Conservation (phyloP, 2,797 vertebrate genomes). For the Halcyon chelicuti region DNA sequence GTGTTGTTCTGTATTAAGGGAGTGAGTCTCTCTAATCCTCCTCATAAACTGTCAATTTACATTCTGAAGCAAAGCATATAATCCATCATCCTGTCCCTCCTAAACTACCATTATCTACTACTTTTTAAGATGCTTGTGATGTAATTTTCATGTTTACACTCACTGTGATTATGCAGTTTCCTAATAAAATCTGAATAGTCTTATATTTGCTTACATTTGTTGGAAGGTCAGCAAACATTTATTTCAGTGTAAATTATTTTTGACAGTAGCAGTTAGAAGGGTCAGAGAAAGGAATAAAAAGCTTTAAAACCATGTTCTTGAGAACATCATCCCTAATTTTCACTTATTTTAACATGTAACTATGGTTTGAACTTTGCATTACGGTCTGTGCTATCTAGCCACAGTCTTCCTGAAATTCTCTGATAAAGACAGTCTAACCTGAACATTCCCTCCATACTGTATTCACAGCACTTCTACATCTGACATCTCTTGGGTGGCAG, state of each 20-base stretch:
- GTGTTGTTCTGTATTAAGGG: neutral
- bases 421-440: neutral
- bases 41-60: neutral
- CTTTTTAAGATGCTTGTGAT: neutral
- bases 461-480: neutral
- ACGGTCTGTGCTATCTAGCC: neutral
- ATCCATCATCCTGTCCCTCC: neutral
- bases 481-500: neutral
- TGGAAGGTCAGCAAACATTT: conserved; percentile 10
- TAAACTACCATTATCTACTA: neutral
- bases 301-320: neutral
- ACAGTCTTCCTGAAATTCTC: neutral
- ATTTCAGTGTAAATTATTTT: neutral
- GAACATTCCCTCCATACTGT: neutral
- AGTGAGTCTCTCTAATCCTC: neutral
- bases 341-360: neutral
- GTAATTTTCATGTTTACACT: neutral
- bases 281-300: neutral
- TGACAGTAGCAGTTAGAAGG: neutral
- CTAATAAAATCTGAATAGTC: neutral
- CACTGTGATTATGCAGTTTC: neutral
- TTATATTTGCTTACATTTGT: neutral
- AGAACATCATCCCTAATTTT: neutral
- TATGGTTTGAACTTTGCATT: neutral
- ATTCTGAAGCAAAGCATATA: neutral